Evolutionary conservation across 2,113 vertebrate genomes (phyloP).

Genomic region (Regulus satrapa): DNA sequence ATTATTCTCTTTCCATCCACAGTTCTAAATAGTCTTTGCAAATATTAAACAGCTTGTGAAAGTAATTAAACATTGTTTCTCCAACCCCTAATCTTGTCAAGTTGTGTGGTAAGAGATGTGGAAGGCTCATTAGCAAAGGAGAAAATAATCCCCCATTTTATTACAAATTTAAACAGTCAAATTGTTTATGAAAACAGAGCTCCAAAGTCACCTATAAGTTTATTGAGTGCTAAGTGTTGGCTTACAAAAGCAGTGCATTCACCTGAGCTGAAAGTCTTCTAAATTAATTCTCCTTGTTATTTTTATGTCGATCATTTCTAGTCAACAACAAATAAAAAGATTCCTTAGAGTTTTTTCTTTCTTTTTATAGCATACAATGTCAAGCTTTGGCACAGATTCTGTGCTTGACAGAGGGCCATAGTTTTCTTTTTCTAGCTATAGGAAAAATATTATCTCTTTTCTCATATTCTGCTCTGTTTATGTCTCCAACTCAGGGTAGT

Average conservation of each 20-base stretch:
- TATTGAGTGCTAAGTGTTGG: not conserved
- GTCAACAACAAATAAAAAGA: not conserved
- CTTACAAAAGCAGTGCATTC: not conserved
- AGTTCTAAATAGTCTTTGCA: not conserved
- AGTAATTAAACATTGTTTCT: constrained; percentile 20
- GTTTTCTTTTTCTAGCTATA: not conserved
- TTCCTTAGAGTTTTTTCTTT: not conserved
- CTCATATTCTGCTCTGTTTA: not conserved
- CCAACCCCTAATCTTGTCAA: not conserved
- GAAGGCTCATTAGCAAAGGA: not conserved
- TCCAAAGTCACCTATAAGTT: not conserved
- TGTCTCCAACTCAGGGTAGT: not conserved
- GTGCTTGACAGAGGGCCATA: not conserved
- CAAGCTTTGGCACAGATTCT: not conserved
- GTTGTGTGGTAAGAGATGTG: not conserved
- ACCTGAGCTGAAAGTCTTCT: not conserved
- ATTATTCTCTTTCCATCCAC: not conserved
- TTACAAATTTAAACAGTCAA: not conserved
- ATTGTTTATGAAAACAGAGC: not conserved
- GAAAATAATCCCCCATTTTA: constrained; percentile 1
- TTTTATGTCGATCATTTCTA: not conserved
- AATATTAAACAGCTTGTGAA: not conserved
- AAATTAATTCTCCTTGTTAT: not conserved
- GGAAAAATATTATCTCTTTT: not conserved
- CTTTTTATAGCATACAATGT: accelerated